phyloP scores from a whole-genome alignment of 1,140 invertebrate species.

The Ridgeia piscesae region DNA sequence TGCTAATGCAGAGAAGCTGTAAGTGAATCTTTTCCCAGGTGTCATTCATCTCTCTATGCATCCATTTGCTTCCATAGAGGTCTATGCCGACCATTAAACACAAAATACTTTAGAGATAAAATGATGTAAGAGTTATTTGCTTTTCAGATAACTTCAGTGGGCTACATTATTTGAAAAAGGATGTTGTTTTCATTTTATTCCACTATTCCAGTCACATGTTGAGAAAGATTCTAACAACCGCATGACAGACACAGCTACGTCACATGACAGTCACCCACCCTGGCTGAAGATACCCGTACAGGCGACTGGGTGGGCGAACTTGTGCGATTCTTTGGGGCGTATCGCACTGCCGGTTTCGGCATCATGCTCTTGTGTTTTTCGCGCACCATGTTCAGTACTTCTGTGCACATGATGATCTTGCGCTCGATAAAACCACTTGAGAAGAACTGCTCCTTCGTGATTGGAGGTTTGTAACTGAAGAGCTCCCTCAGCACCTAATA shows the following conservation, averaged over 20 bases:
- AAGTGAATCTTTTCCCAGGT: too few relatives aligned
- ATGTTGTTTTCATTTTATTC: background rate
- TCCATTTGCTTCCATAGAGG: too few relatives aligned
- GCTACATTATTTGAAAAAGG: background rate
- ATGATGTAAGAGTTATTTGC: too few relatives aligned
- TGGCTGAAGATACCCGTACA: background rate
- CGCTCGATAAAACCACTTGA: slow-evolving; percentile 38
- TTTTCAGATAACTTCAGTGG: background rate
- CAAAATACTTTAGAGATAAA: too few relatives aligned
- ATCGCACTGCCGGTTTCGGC: background rate
- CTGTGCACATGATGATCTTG: slow-evolving; percentile 45
- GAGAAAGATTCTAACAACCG: background rate
- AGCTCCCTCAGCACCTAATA: slow-evolving; percentile 42
- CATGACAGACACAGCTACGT: background rate
- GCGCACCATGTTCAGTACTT: slow-evolving; percentile 35
- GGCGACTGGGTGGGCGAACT: background rate
- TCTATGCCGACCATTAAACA: too few relatives aligned
- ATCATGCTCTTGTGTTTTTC: slow-evolving; percentile 28
- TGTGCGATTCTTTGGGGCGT: background rate
- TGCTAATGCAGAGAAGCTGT: too few relatives aligned
- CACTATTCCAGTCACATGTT: background rate
- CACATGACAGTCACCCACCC: background rate
- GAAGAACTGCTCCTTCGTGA: slow-evolving; percentile 46
- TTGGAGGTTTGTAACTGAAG: slow-evolving; percentile 42
- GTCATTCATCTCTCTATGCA: too few relatives aligned